Conservation (phyloP, 2,797 vertebrate species). For the Varecia variegata region DNA sequence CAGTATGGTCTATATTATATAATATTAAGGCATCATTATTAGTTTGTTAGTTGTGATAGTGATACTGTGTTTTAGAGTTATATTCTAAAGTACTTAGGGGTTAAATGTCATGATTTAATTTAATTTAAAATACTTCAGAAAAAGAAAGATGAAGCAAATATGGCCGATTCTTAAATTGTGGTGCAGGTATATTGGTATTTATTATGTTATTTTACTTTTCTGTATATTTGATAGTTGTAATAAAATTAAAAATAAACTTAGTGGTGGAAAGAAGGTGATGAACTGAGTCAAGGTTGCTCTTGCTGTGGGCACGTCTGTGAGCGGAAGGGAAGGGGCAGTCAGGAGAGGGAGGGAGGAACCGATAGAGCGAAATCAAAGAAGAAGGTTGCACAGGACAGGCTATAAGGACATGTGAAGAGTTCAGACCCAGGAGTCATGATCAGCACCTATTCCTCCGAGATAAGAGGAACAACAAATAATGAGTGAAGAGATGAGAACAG, state of each 20-base stretch:
- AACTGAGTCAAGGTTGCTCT: neutral
- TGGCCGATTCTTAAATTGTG: neutral
- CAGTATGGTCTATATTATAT: neutral
- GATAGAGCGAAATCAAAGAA: neutral
- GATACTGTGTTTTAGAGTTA: neutral
- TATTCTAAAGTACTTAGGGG: neutral
- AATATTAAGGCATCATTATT: neutral
- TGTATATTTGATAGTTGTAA: neutral
- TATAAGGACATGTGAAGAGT: neutral
- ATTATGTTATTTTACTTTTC: neutral
- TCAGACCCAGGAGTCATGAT: neutral
- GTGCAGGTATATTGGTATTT: neutral
- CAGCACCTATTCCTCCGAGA: neutral
- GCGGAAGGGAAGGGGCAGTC: neutral
- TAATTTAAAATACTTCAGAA: constrained; percentile 19
- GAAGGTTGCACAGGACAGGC: neutral
- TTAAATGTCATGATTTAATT: neutral
- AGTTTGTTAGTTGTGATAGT: neutral
- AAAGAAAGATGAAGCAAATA: constrained; percentile 10
- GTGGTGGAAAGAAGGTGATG: neutral
- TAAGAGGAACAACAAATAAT: neutral
- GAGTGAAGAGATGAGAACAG: neutral
- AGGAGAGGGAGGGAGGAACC: neutral
- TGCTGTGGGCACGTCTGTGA: neutral
- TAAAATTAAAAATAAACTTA: neutral